phyloP scores from a whole-genome alignment of 2,888 invertebrate genomes.

The Drosophila leonis region DNA sequence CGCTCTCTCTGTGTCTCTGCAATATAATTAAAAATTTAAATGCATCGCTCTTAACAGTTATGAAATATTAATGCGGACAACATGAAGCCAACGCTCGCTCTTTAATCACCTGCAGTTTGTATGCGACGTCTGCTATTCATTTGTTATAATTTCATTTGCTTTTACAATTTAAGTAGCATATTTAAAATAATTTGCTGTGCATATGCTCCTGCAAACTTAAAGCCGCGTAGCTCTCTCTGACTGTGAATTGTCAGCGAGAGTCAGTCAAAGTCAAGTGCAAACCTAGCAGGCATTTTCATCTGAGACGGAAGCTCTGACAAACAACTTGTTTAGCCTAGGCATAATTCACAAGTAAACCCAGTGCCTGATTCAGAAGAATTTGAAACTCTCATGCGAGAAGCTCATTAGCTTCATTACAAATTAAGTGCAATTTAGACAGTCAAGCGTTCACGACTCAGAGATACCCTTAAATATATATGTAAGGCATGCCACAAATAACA shows the following conservation, averaged over 20 bases:
- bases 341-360: constrained; percentile 34
- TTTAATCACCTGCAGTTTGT: constrained; percentile 39
- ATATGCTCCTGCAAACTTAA: constrained; percentile 21
- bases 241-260: constrained; percentile 26
- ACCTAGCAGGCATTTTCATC: constrained; percentile 23
- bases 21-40: constrained; percentile 73
- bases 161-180: constrained; percentile 4
- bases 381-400: constrained; percentile 63
- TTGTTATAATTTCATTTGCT: constrained; percentile 11
- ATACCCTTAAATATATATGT: constrained; percentile 10
- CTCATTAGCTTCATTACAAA: constrained; percentile 71
- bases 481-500: neutral
- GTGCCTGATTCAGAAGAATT: constrained; percentile 35
- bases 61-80: constrained; percentile 73
- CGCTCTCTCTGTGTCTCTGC: neutral
- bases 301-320: constrained; percentile 47
- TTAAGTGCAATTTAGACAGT: neutral
- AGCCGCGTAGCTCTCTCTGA: constrained; percentile 8
- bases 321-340: constrained; percentile 19
- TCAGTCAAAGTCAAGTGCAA: constrained; percentile 20
- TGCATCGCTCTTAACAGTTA: constrained; percentile 58
- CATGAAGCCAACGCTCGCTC: constrained; percentile 36
- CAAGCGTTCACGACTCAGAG: neutral
- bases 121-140: constrained; percentile 1
- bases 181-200: constrained; percentile 39